Base-by-base conservation (phyloP, 2,797 vertebrate genomes). In the Siniperca obscura region DNA sequence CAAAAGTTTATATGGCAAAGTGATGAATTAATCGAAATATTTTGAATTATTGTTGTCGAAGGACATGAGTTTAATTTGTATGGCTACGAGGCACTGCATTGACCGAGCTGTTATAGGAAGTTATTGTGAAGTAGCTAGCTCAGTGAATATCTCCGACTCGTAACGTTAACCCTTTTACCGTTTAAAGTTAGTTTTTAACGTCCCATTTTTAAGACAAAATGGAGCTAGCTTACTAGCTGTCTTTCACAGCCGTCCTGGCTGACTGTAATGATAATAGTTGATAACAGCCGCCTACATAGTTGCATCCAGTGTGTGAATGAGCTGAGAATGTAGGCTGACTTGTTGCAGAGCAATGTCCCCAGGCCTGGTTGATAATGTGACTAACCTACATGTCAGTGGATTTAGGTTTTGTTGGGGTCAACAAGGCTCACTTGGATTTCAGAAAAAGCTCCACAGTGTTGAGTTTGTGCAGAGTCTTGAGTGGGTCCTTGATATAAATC, bases 291-390 rank as follows among this genome's bases (percentile, higher is more conserved):
- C 9, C 44, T 60, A 36, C n/a, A 74, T 34, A 46, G 50, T 38
- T 71, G 74, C 61, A 67, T 62, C 34, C 61, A 34, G 34, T 68
- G 66, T 78, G 76, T 40, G 79, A 74, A 44, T 73, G 75, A 42
- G 50, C 44, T 27, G 85, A 73, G 74, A 88, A 88, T 85, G 81
- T 52, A 69, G 83, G 75, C 81, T 76, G 84, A 87, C 87, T 90
- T 83, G 87, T 76, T 89, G 86, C 86, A 62, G 82, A 19, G 62
- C 50, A 16, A 25, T 70, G 74, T 86, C 74, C 56, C 17, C 84
- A 30, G 89, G 85, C 89, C 89, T 82, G 72, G 7, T 22, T 61
- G 59, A 64, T 8, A 65, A 53, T 71, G 57, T 57, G 74, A 81
- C 80, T 62, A 77, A 81, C 75, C 70, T 80, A 30, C 56, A 81